Percentiles rank a stretch among this genome's conserved stretches.
Conservation (phyloP, 2,797 vertebrate genomes). For the Macropodus opercularis region DNA sequence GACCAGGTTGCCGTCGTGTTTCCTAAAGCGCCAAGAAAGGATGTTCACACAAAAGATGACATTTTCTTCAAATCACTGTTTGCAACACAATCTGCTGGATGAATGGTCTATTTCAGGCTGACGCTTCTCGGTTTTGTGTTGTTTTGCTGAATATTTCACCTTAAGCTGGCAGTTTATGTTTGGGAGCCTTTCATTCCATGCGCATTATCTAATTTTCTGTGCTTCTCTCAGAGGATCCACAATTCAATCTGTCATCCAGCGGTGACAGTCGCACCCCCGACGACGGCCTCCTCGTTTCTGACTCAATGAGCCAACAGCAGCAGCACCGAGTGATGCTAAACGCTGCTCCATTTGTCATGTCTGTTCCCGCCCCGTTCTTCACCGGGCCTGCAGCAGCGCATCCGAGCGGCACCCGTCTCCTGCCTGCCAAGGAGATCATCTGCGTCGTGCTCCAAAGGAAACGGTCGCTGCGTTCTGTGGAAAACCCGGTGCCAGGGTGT, state of each 20-base stretch:
- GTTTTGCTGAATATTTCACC: conserved; percentile 38
- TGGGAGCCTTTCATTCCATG: conserved; percentile 53
- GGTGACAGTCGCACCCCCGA: conserved; percentile 59
- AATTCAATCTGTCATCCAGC: conserved; percentile 57
- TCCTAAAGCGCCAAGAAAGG: conserved; percentile 35
- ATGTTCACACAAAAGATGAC: conserved; percentile 49
- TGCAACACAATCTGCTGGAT: conserved; percentile 27
- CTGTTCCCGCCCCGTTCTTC: conserved; percentile 38
- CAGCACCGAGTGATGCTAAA: conserved; percentile 62
- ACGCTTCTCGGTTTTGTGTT: conserved; percentile 18
- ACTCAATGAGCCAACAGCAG: conserved; percentile 64
- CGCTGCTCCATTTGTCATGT: conserved; percentile 58
- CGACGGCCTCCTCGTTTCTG: conserved; percentile 58
- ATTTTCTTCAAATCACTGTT: conserved; percentile 42
- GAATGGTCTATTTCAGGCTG: not conserved
- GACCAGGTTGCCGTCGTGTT: conserved; percentile 37
- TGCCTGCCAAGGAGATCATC: conserved; percentile 68
- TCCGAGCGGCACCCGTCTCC: conserved; percentile 54
- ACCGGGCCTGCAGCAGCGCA: conserved; percentile 47
- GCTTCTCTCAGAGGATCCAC: conserved; percentile 35
- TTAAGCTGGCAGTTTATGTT: conserved; percentile 45
- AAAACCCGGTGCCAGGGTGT: conserved; percentile 56
- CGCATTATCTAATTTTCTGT: conserved; percentile 54
- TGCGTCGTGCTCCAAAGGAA: conserved; percentile 62
- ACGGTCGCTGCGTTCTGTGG: conserved; percentile 60